phyloP scores from a whole-genome alignment of 1,140 invertebrate species.

The Ceratosolen solmsi region DNA sequence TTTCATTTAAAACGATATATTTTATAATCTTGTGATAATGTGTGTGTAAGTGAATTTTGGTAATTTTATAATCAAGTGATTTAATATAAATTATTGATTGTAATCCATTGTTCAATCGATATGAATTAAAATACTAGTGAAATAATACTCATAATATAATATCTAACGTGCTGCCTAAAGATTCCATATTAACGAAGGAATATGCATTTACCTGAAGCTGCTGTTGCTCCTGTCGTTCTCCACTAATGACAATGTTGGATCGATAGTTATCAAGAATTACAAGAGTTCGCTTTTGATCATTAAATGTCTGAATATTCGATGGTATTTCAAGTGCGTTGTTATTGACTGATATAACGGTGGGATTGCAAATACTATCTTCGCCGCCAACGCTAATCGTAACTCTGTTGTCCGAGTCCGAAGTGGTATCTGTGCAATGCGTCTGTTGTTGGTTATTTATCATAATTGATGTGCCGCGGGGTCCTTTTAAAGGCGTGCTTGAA shows the following conservation, averaged over 20 bases:
- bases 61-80: too few species aligned
- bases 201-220: constrained; percentile 13
- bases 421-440: constrained; percentile 76
- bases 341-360: constrained; percentile 70
- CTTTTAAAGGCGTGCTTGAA: constrained; percentile 47
- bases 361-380: constrained; percentile 68
- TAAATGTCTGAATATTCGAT: constrained; percentile 59
- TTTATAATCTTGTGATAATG: too few species aligned
- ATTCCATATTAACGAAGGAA: too few species aligned
- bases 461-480: constrained; percentile 81
- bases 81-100: too few species aligned
- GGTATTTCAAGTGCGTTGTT: background rate
- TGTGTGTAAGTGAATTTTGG: too few species aligned
- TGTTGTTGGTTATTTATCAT: constrained; percentile 83
- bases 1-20: background rate
- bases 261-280: constrained; percentile 70
- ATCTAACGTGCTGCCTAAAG: too few species aligned
- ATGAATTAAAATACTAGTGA: too few species aligned
- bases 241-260: constrained; percentile 69
- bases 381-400: constrained; percentile 72
- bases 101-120: too few species aligned
- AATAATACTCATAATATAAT: too few species aligned
- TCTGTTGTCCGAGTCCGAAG: constrained; percentile 65
- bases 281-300: constrained; percentile 66
- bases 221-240: background rate